Base-by-base conservation (phyloP, 2,797 vertebrate species). In the Neopelma chrysocephalum region DNA sequence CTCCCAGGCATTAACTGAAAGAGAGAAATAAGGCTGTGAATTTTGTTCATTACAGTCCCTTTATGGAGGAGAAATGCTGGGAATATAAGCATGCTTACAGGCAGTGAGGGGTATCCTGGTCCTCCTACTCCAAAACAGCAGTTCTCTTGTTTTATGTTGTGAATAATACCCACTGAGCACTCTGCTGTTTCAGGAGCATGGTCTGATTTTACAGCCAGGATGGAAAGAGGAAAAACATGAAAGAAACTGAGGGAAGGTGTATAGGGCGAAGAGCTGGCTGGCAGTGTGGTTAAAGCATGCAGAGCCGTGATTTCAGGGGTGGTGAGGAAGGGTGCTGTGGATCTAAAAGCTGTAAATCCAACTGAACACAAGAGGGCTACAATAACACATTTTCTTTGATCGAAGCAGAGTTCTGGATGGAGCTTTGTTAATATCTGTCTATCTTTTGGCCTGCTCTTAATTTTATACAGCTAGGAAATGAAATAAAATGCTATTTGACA, bases 341-440 rank as follows among this genome's bases (percentile, higher is more conserved):
- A 29, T 94, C 18, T 25, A 58, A 32, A 5, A 81, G 94, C 72
- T 93, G 51, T 94, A 95, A 83, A 91, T 93, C 56, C 56, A 32
- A 21, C 34, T 84, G 96, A 96, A 96, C 96, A 96, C 96, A 95
- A 91, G 96, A 88, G 96, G 97, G 93, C 97, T 93, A 90, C 87
- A 91, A 11, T 42, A 54, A 69, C 77, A 65, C 9, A 1, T 56
- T 89, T 94, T 92, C 40, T 51, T 17, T 42, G 32, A 50, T 15
- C 42, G 81, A 72, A 82, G n/a, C 29, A 83, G 51, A 26, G 18
- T 82, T 80, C 38, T 80, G 2, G 15, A 57, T 87, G 38, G 47
- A 80, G 47, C 53, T 87, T 77, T 73, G 27, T 38, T 78, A 64
- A 50, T 45, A 11, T 27, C 62, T 85, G 13, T 36, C 12, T 81